A percentile compares a stretch with the other conserved stretches of the same genome.
Conservation (phyloP, 2,888 invertebrate genomes). For the Orthosia gracilis region DNA sequence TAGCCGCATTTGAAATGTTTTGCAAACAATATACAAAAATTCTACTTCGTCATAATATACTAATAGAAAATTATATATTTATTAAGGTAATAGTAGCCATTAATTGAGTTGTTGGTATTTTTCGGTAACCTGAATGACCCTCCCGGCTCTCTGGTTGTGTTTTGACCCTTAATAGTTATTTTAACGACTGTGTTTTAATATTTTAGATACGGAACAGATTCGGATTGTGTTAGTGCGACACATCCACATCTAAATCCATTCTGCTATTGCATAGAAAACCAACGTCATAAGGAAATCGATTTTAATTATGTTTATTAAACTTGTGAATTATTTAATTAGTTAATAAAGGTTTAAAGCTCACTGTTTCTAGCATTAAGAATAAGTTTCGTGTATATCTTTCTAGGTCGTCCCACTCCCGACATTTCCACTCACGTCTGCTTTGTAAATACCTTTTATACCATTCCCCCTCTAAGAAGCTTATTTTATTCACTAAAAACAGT, state of each 20-base stretch:
- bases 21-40: not conserved
- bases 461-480: too few relatives aligned
- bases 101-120: not conserved
- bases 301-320: not conserved
- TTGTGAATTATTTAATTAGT: not conserved
- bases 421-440: too few relatives aligned
- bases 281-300: not conserved
- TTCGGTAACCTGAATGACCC: not conserved
- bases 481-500: too few relatives aligned
- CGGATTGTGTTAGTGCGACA: constrained; percentile 94
- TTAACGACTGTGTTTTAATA: constrained; percentile 2
- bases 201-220: constrained; percentile 94
- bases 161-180: too few relatives aligned
- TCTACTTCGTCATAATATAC: not conserved
- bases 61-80: too few relatives aligned
- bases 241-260: constrained; percentile 95
- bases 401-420: too few relatives aligned
- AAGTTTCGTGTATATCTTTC: too few relatives aligned
- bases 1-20: not conserved
- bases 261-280: constrained; percentile 84
- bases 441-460: too few relatives aligned
- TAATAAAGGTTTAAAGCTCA: constrained; percentile 13
- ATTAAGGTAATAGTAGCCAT: not conserved
- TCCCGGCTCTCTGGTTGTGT: too few relatives aligned
- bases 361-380: not conserved